Conservation (phyloP, 2,113 vertebrate genomes). For the Tenebrosternarchus preto region DNA sequence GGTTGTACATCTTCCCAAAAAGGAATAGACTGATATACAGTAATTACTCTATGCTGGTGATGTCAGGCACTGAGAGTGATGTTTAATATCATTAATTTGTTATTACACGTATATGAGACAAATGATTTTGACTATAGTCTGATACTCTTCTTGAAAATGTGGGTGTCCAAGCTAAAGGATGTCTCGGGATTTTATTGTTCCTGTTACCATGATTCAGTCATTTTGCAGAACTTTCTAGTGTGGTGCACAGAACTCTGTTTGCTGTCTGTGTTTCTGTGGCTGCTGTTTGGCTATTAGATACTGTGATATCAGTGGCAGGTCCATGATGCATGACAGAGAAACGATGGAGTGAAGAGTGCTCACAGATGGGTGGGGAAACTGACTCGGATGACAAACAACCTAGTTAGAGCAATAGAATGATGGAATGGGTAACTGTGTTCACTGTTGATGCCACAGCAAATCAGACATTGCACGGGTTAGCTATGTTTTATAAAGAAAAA, state of each 20-base stretch:
- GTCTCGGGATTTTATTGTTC: slow-evolving; percentile 41
- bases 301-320: slow-evolving; percentile 37
- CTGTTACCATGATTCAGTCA: slow-evolving; percentile 45
- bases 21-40: slow-evolving; percentile 37
- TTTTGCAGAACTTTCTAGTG: slow-evolving; percentile 15
- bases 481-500: not conserved
- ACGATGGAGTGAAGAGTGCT: slow-evolving; percentile 34
- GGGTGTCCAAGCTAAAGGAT: slow-evolving; percentile 21
- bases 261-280: slow-evolving; percentile 34
- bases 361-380: slow-evolving; percentile 39
- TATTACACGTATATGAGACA: slow-evolving; percentile 8
- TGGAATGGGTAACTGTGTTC: slow-evolving; percentile 29
- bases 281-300: slow-evolving; percentile 36
- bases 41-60: slow-evolving; percentile 27
- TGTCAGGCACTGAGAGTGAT: slow-evolving; percentile 6
- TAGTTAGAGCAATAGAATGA: slow-evolving; percentile 12
- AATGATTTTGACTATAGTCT: slow-evolving; percentile 15
- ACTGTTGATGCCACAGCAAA: slow-evolving; percentile 34
- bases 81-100: slow-evolving; percentile 18
- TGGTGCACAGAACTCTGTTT: slow-evolving; percentile 19
- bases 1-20: slow-evolving; percentile 39
- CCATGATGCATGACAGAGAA: slow-evolving; percentile 26
- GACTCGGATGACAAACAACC: slow-evolving; percentile 36
- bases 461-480: slow-evolving; percentile 19
- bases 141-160: slow-evolving; percentile 22